Evolutionary conservation across 2,113 vertebrate species (phyloP).

Genomic region (Perca flavescens): DNA sequence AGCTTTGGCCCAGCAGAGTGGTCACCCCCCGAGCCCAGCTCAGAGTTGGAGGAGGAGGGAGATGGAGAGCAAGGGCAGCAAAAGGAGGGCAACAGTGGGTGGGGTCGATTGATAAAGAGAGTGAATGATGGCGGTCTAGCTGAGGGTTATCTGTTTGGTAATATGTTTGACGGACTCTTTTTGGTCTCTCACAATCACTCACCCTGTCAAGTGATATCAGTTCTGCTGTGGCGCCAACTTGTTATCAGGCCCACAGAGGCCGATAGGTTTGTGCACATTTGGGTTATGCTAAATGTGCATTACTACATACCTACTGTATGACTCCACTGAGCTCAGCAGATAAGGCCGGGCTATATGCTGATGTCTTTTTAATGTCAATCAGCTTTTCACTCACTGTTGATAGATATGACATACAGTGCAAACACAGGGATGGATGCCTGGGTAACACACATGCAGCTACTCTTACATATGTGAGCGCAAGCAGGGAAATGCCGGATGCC

Average conservation of each 20-base stretch:
- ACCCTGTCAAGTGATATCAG: conserved; percentile 59
- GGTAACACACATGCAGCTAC: not conserved
- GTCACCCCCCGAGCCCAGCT: conserved; percentile 14
- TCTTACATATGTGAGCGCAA: conserved; percentile 3
- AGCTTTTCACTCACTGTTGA: conserved; percentile 2
- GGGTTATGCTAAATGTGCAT: conserved; percentile 70
- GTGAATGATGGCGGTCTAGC: conserved; percentile 57
- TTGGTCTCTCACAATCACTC: conserved; percentile 63
- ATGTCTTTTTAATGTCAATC: conserved; percentile 26
- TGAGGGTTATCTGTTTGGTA: conserved; percentile 59
- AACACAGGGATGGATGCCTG: conserved; percentile 22
- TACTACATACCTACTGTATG: conserved; percentile 67
- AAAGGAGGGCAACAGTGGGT: conserved; percentile 1
- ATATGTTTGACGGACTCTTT: conserved; percentile 65
- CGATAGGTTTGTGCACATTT: conserved; percentile 54
- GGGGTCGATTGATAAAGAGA: conserved; percentile 46
- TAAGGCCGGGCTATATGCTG: conserved; percentile 24
- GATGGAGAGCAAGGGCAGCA: conserved; percentile 27
- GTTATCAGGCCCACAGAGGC: conserved; percentile 66
- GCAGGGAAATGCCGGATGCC: conserved; percentile 31
- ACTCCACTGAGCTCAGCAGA: conserved; percentile 52
- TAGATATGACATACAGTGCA: conserved; percentile 6
- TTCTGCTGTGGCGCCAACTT: conserved; percentile 54
- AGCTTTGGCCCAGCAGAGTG: conserved; percentile 16
- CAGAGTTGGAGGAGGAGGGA: conserved; percentile 29